Evolutionary conservation across 2,113 vertebrate species (phyloP).

Genomic region (Furnarius figulus): DNA sequence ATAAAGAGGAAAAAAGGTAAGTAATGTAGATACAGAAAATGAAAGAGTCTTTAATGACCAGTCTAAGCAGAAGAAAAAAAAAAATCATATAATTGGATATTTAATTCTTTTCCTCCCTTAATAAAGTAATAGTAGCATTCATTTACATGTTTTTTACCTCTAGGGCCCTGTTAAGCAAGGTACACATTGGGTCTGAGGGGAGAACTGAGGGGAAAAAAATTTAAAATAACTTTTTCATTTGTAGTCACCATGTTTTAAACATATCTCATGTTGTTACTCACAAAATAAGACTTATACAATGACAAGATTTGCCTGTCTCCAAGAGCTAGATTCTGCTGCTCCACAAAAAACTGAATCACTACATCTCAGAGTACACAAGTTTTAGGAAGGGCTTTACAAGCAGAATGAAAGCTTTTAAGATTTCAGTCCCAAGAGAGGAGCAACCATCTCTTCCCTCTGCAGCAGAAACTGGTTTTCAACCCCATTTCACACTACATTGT

Average conservation of each 20-base stretch:
- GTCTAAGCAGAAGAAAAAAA: not conserved
- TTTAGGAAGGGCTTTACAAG: not conserved
- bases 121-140: not conserved
- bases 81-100: not conserved
- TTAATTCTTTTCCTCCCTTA: not conserved
- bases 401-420: not conserved
- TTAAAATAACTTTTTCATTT: not conserved
- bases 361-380: not conserved
- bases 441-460: not conserved
- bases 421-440: not conserved
- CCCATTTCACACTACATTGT: not conserved
- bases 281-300: not conserved
- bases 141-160: not conserved
- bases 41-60: not conserved
- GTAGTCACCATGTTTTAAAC: not conserved
- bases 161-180: not conserved
- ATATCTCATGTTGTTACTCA: not conserved
- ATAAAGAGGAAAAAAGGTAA: not conserved
- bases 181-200: fast-evolving
- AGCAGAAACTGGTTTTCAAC: not conserved
- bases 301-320: not conserved
- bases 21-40: not conserved
- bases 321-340: not conserved
- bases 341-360: not conserved
- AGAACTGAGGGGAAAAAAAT: not conserved